Base-by-base conservation (phyloP, 2,888 invertebrate species). In the Onchidella celtica region DNA sequence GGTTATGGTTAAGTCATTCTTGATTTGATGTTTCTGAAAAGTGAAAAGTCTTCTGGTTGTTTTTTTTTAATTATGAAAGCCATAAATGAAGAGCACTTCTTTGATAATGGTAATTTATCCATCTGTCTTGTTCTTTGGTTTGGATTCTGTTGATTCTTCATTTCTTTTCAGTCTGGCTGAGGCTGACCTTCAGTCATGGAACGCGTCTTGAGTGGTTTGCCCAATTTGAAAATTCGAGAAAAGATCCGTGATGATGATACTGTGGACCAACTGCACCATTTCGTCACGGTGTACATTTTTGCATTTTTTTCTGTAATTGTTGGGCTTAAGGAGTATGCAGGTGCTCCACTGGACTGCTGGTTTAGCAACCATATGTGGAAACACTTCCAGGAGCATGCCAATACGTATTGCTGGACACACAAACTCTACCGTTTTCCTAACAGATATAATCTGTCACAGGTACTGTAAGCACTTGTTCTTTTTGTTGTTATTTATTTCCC, bases 211-310 rank as follows among this genome's bases (percentile, higher is more conserved):
- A 75, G 29, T n/a, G 68, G 72, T 17, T 36, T 84, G 29, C 74
- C 81, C 9, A 78, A 78, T 21, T 79, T 84, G 1, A 68, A 75
- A 9, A 74, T 84, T 3, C 63, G 81, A 3, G 65, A 78, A 6
- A 21, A 59, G 29, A 78, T 82, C 32, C 55, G 83, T 14, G 81
- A 81, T 27, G 84, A 84, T 40, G 84, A 84, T 55, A 68, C 79
- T n/a, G 36, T 81, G 0, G 84, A 84, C 69, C 84, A 84, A 63
- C 55, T 84, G 40, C 84, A 84, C 32, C 84, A 84, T 47, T 84
- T 77, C 63, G 79, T 84, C 66, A 84, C 84, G 2, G 84, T 84
- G 29, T 81, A 81, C 72, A 36, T 84, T 36, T 63, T 84, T 14
- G 84, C 79, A 24, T 81, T 80, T 27, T 80, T 78, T 65, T 81